These are phyloP conservation scores for Hyaena hyaena DNA, from an alignment of 2,113 vertebrate genomes.

Conservation along the genomic window DNA sequence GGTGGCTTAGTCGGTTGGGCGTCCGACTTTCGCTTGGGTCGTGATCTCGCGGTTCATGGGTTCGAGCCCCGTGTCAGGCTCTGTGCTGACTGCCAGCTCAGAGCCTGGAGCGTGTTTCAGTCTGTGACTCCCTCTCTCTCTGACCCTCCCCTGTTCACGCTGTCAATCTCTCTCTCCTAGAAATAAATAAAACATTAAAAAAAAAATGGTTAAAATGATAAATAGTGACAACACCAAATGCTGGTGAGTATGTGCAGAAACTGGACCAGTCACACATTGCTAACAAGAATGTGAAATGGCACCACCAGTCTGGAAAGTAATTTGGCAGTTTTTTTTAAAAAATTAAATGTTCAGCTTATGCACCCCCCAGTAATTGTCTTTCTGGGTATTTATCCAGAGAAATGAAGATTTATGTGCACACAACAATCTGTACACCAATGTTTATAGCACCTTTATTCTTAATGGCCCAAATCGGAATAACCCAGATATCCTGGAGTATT, in stretches of 20 bases:
- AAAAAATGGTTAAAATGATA: background rate
- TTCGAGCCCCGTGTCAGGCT: too few relatives aligned
- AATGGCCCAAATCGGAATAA: background rate
- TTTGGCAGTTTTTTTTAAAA: background rate
- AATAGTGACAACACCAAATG: background rate
- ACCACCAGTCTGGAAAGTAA: background rate
- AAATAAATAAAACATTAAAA: too few relatives aligned
- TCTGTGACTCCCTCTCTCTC: too few relatives aligned
- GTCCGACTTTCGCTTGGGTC: too few relatives aligned
- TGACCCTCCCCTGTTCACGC: too few relatives aligned
- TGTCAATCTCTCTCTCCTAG: too few relatives aligned
- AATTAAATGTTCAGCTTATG: background rate
- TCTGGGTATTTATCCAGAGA: background rate
- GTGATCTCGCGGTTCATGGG: too few relatives aligned
- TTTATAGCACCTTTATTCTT: background rate
- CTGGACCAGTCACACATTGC: accelerated
- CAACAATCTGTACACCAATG: background rate
- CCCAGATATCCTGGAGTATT: background rate
- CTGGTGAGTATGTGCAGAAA: background rate
- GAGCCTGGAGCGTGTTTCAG: too few relatives aligned
- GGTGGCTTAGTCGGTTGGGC: too few relatives aligned
- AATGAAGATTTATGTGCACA: background rate
- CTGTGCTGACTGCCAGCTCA: too few relatives aligned
- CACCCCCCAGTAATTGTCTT: background rate
- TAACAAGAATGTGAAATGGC: background rate